Evolutionary conservation across 2,888 invertebrate genomes (phyloP).

Genomic region (Ophion slaviceki): DNA sequence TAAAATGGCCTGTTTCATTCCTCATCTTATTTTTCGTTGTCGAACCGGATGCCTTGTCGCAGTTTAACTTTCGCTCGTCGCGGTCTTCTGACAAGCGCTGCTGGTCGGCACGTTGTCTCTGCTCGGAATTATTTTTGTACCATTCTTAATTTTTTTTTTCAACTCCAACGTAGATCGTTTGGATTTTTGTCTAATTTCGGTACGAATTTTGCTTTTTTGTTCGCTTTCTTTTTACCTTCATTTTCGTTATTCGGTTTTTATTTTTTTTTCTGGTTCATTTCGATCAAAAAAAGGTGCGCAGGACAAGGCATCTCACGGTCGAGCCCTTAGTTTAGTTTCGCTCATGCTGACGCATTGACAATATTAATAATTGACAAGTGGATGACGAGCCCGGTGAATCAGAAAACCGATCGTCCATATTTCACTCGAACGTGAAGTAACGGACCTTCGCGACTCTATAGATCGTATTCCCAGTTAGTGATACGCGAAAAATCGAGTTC

Average conservation of each 20-base stretch:
- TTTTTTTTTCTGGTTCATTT: background rate
- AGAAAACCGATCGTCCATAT: constrained; percentile 31
- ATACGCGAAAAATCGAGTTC: constrained; percentile 38
- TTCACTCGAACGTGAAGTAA: constrained; percentile 18
- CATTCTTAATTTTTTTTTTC: background rate
- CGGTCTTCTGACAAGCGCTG: constrained; percentile 52
- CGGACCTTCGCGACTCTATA: constrained; percentile 46
- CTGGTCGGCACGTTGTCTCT: constrained; percentile 59
- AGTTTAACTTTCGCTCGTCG: background rate
- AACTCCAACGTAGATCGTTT: constrained; percentile 13
- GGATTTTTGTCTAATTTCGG: constrained; percentile 7
- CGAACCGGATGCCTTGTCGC: constrained; percentile 40
- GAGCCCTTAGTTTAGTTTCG: constrained; percentile 58
- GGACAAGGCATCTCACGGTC: constrained; percentile 40
- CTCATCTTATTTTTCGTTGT: constrained; percentile 73
- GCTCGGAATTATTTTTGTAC: constrained; percentile 21
- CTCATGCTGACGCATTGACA: constrained; percentile 62
- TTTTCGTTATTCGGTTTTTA: background rate
- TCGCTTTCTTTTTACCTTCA: background rate
- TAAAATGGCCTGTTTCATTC: constrained; percentile 77
- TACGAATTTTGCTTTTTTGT: constrained; percentile 7
- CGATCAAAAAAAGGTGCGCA: background rate
- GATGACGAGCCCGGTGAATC: constrained; percentile 66
- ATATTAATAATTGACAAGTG: constrained; percentile 49
- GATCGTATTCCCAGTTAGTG: constrained; percentile 21